Percentiles rank a stretch among this genome's conserved stretches.
Evolutionary conservation across 2,797 vertebrate species (phyloP).

Genomic region (Balearica regulorum): DNA sequence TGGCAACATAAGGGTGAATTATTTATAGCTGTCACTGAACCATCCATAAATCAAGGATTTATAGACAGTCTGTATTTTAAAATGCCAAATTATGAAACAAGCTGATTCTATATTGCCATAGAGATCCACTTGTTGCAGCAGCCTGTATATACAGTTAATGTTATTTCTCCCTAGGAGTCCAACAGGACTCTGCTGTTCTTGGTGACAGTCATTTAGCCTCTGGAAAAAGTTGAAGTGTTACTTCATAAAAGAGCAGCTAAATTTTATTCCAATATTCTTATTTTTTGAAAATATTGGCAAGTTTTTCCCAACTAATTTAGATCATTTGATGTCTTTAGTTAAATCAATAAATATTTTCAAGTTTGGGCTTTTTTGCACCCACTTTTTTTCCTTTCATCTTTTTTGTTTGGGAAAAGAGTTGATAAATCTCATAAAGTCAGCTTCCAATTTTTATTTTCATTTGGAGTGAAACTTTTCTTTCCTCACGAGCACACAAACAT

Average conservation of each 20-base stretch:
- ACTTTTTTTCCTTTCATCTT: neutral
- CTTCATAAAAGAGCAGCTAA: neutral
- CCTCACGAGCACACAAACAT: neutral
- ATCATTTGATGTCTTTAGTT: neutral
- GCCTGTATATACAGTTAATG: neutral
- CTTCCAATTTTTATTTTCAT: neutral
- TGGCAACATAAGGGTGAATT: no score
- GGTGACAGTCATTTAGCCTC: neutral
- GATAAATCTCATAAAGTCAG: neutral
- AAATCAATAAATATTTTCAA: neutral
- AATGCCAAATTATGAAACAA: neutral
- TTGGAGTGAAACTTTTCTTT: neutral
- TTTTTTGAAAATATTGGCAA: neutral
- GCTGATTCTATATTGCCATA: neutral
- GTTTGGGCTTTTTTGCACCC: neutral
- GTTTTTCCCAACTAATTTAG: neutral
- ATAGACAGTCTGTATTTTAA: neutral
- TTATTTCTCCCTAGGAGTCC: neutral
- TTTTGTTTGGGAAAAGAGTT: neutral
- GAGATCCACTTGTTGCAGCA: neutral
- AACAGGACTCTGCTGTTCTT: neutral
- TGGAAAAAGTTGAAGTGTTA: neutral
- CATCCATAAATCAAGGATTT: neutral
- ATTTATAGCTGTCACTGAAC: neutral
- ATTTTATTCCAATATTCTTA: neutral